Base-by-base conservation (phyloP, 2,113 vertebrate species). In the Puffinus mauretanicus region DNA sequence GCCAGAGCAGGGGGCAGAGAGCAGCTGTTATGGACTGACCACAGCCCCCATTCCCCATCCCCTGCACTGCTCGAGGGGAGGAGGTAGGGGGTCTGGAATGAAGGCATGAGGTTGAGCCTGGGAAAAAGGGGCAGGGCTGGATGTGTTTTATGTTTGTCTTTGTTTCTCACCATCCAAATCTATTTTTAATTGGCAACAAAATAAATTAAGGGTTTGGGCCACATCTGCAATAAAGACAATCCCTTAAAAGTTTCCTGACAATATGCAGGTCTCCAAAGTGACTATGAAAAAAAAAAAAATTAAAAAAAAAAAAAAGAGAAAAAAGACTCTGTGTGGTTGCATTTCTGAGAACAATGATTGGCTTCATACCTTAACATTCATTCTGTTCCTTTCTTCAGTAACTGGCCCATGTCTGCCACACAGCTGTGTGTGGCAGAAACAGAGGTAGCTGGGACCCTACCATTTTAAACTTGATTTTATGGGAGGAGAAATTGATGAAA, bases 41-140 rank as follows among this genome's bases (percentile, higher is more conserved):
- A 13, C 22, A 79, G 17, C 16, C 19, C 7, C 16, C 11, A 6
- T 54, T 52, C 26, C 38, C 49, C 27, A 25, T 34, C 16, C 27
- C 49, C 29, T 57, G 86, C 1, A 0, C 20, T 1, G 0, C 34
- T 32, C 34, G 27, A 38, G 34, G 40, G 5, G 16, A 16, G 38
- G 38, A 55, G 40, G 19, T 26, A 27, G 52, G 46, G 24, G 9
- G 16, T 46, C 30, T 40, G 55, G 20, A 76, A 26, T 1, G 1
- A 49, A 67, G 52, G 17, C 3, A 10, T 22, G 17, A 40, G 40
- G 29, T 12, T 83, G 30, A 32, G 30, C 13, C 30, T 66, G 22
- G 46, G n/a, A 72, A 49, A 34, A 60, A 60, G 38, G 16, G 18
- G 8, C 8, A 7, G 3, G 1, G 16, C 7, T 24, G 29, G 2